phyloP scores from a whole-genome alignment of 2,113 vertebrate genomes.

The Glaucomys volans region DNA sequence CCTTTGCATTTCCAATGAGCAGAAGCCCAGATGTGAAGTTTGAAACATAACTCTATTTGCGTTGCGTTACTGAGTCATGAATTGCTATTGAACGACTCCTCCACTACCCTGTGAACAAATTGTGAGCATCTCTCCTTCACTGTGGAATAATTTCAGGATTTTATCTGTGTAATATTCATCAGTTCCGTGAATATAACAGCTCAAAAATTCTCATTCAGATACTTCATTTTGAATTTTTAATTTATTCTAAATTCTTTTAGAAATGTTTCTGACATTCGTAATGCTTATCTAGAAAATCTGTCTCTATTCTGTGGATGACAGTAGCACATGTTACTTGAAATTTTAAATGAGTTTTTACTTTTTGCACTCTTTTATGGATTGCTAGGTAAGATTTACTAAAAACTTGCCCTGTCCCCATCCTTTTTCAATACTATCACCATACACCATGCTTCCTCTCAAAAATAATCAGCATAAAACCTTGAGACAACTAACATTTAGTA shows the following conservation, averaged over 20 bases:
- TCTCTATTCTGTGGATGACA: not conserved
- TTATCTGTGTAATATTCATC: too few relatives aligned
- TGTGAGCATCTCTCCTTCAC: not conserved
- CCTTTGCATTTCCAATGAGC: not conserved
- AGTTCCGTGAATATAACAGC: not conserved
- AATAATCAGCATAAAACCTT: too few relatives aligned
- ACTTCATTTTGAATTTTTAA: not conserved
- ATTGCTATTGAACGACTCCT: not conserved
- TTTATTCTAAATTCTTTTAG: not conserved
- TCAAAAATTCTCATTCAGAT: not conserved
- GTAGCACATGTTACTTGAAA: not conserved
- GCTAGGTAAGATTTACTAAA: too few relatives aligned
- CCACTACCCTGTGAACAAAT: not conserved
- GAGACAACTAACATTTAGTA: too few relatives aligned
- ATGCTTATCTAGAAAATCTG: too few relatives aligned
- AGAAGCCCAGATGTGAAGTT: not conserved
- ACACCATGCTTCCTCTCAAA: too few relatives aligned
- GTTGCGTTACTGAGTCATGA: too few relatives aligned
- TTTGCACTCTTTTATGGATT: too few relatives aligned
- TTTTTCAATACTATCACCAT: too few relatives aligned
- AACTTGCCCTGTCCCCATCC: too few relatives aligned
- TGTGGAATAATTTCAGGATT: not conserved
- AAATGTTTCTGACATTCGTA: not conserved
- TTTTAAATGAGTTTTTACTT: too few relatives aligned
- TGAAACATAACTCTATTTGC: not conserved